These are phyloP conservation scores for Augochlorella aurata DNA, from an alignment of 2,888 invertebrate species.

Conservation along the genomic window DNA sequence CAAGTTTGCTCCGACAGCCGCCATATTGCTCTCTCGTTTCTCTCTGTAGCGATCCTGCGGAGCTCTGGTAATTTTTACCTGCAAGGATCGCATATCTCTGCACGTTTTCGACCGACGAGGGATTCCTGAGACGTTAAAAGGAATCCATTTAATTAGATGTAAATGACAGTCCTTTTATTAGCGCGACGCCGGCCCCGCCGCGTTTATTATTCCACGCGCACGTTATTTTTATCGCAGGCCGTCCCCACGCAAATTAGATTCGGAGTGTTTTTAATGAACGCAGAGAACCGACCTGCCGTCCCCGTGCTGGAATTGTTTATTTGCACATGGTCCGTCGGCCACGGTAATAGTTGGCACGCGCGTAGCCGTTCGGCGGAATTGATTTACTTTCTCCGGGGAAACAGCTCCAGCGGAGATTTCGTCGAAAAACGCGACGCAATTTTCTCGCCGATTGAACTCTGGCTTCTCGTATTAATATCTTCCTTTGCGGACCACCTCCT, in stretches of 20 bases:
- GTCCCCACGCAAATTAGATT: constrained; percentile 10
- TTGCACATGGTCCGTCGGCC: neutral
- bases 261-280: constrained; percentile 32
- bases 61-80: neutral
- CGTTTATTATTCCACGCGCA: constrained; percentile 6
- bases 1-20: neutral
- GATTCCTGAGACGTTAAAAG: neutral
- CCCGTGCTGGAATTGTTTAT: neutral
- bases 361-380: neutral
- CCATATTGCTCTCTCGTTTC: no score
- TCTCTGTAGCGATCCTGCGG: no score
- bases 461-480: neutral
- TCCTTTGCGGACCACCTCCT: neutral
- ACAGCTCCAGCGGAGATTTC: neutral
- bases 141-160: constrained; percentile 20
- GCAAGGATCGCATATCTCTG: neutral
- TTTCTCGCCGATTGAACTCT: neutral
- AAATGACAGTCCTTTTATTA: neutral
- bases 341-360: neutral
- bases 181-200: neutral
- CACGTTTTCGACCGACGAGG: neutral
- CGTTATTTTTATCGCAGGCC: constrained; percentile 13
- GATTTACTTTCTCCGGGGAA: neutral
- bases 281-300: no score
- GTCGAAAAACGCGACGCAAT: neutral